Evolutionary conservation across 1,140 invertebrate genomes (phyloP).

Genomic region (Triops longicaudatus): DNA sequence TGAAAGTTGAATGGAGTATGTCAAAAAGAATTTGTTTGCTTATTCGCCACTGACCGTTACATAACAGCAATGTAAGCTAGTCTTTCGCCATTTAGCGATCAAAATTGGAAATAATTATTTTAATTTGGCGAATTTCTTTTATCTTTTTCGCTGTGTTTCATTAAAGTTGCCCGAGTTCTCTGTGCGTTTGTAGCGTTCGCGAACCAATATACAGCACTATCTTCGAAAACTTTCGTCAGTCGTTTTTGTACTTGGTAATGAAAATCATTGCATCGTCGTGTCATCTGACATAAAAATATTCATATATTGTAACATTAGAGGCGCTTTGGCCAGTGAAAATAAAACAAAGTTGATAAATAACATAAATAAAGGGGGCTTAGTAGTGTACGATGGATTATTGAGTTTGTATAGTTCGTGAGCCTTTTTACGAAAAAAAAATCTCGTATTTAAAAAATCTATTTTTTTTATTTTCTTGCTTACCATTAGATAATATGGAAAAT

Average conservation of each 20-base stretch:
- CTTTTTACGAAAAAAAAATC: too few relatives aligned
- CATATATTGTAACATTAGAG: too few relatives aligned
- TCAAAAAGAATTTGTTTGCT: neutral
- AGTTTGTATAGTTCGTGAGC: too few relatives aligned
- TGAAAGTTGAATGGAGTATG: neutral
- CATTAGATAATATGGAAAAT: too few relatives aligned
- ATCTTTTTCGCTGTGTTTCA: neutral
- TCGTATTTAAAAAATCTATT: too few relatives aligned
- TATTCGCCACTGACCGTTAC: neutral
- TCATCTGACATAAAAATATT: too few relatives aligned
- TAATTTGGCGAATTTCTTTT: neutral
- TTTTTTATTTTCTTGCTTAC: too few relatives aligned
- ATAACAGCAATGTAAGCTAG: slow-evolving; percentile 2
- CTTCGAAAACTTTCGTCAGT: neutral
- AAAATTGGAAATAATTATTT: neutral
- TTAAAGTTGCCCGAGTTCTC: neutral
- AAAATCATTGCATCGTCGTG: too few relatives aligned
- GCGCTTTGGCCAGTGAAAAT: too few relatives aligned
- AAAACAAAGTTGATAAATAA: too few relatives aligned
- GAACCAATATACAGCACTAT: slow-evolving; percentile 1
- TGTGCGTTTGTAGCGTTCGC: neutral
- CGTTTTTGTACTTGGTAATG: neutral
- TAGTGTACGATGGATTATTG: too few relatives aligned
- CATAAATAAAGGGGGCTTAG: too few relatives aligned
- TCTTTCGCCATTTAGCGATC: slow-evolving; percentile 12